Base-by-base conservation (phyloP, 2,113 vertebrate species). In the Ursus arctos region DNA sequence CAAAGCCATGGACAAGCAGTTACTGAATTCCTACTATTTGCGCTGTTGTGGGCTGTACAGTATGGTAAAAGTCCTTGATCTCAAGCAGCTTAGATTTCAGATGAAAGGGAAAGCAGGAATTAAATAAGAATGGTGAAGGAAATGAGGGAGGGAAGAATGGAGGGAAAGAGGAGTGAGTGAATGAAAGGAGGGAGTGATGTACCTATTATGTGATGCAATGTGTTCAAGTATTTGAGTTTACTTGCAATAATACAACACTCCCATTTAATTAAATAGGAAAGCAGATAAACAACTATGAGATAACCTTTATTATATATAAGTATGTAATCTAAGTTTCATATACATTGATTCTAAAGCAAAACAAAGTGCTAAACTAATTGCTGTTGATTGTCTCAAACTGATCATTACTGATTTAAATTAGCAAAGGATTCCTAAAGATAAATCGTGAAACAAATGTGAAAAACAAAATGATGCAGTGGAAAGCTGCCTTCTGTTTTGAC, bases 331-430 rank as follows among this genome's bases (percentile, higher is more conserved):
- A 80, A 22, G 2, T 77, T 97, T 49, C 74, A 89, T 63, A 55
- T 53, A 31, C 22, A 21, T 36, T 81, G 57, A 81, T 47, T 28
- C 61, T 22, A 80, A 91, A 88, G 26, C 24, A 63, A 28, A 94
- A 69, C 21, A 40, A 90, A 94, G 6, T 63, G 71, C 15, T 85
- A 72, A 88, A 69, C 7, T 31, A 67, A 33, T 22, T 83, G 15
- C 33, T 71, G 53, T 81, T 24, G 7, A 74, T 85, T 91, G 49
- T 84, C 86, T 88, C 49, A 28, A 83, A 74, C 16, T 83, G 47
- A 87, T 31, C 14, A 63, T 80, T 80, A 86, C 21, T 72, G 36
- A 59, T 67, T 88, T 95, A 95, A 91, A 82, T 77, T 71, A 94
- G n/a, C 57, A 89, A 92, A 89, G 40, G 14, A 59, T 43, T 87